phyloP scores from a whole-genome alignment of 2,797 vertebrate genomes.

The Coracias cyanogaster region DNA sequence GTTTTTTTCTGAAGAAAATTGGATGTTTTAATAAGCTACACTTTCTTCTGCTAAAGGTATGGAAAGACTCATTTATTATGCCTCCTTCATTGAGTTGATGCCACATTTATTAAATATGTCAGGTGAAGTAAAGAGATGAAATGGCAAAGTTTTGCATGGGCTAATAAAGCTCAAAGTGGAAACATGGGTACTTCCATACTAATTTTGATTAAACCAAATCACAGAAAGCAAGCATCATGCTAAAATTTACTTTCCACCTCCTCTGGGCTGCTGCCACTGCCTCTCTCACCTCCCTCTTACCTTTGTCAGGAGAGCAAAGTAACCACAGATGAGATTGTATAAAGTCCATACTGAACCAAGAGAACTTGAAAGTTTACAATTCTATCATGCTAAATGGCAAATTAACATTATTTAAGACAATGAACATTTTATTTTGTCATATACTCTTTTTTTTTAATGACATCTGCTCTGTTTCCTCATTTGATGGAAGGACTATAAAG shows the following conservation, averaged over 20 bases:
- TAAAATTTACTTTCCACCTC: background rate
- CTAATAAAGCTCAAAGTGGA: background rate
- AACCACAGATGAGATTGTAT: background rate
- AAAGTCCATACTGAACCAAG: background rate
- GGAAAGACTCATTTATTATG: background rate
- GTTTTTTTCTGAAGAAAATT: background rate
- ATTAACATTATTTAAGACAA: background rate
- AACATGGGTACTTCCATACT: background rate
- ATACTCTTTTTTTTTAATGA: background rate
- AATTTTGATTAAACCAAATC: constrained; percentile 9
- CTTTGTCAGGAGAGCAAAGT: background rate
- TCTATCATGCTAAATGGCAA: background rate
- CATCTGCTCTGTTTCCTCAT: background rate
- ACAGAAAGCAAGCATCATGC: background rate
- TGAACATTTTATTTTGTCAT: background rate
- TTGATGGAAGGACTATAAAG: background rate
- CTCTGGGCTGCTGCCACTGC: background rate
- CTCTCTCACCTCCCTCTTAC: background rate
- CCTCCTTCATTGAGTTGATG: background rate
- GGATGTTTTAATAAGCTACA: background rate
- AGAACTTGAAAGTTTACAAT: background rate
- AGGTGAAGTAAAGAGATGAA: background rate
- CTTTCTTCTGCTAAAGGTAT: background rate
- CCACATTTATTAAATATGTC: background rate
- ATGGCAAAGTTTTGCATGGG: background rate